These are phyloP conservation scores for Hemibagrus guttatus DNA, from an alignment of 2,797 vertebrate genomes.

Conservation along the genomic window DNA sequence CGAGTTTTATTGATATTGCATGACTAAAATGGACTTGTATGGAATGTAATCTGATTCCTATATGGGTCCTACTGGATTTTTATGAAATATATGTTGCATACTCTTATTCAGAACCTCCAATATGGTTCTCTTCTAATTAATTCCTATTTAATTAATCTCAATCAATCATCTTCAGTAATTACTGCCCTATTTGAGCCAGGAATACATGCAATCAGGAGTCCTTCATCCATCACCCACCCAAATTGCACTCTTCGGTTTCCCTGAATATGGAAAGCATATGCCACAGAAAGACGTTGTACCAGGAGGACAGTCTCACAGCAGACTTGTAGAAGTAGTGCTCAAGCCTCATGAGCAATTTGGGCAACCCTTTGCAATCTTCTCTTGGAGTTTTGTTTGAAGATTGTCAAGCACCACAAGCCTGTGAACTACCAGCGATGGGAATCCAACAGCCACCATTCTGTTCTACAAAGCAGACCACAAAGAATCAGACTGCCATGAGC, in stretches of 20 bases:
- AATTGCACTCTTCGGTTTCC: neutral
- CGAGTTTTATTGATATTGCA: neutral
- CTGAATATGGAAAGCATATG: neutral
- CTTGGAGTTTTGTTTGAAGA: neutral
- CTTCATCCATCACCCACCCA: no score
- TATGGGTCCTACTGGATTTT: neutral
- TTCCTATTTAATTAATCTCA: neutral
- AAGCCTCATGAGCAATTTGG: neutral
- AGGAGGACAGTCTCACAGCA: neutral
- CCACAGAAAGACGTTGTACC: neutral
- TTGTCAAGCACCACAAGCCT: neutral
- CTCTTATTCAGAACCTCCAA: neutral
- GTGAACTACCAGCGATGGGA: neutral
- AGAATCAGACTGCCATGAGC: neutral
- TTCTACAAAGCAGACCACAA: conserved; percentile 18
- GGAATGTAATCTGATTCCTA: neutral
- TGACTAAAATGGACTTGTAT: neutral
- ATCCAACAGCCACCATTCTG: conserved; percentile 2
- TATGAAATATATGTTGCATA: neutral
- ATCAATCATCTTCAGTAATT: neutral
- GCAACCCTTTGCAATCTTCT: neutral
- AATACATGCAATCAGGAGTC: neutral
- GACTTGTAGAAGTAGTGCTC: neutral
- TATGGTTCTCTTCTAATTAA: neutral
- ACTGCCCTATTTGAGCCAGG: neutral